Evolutionary conservation across 1,140 invertebrate species (phyloP).

Genomic region (Lepidurus arcticus): DNA sequence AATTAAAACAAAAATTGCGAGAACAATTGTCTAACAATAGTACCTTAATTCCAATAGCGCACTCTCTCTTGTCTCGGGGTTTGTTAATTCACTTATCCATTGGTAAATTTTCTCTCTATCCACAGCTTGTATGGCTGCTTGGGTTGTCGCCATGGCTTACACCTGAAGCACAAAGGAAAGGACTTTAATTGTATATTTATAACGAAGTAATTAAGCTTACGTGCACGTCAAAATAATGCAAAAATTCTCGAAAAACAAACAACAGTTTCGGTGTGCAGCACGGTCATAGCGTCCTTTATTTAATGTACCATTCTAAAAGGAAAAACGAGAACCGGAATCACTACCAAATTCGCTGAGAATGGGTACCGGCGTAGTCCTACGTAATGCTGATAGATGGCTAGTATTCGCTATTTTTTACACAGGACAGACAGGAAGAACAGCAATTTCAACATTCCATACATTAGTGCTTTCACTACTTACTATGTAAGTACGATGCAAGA

Average conservation of each 20-base stretch:
- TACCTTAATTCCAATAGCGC: slow-evolving; percentile 86
- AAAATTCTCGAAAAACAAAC: slow-evolving; percentile 4
- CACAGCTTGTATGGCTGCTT: slow-evolving; percentile 43
- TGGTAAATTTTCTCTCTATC: slow-evolving; percentile 80
- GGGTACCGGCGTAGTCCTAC: no score
- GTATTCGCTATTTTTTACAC: no score
- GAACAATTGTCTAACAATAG: background rate
- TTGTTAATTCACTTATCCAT: slow-evolving; percentile 93
- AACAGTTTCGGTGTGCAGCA: slow-evolving; percentile 17
- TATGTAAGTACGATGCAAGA: no score
- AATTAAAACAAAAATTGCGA: background rate
- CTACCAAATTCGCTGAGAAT: no score
- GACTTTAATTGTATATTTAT: background rate
- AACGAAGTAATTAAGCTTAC: background rate
- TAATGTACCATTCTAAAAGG: background rate
- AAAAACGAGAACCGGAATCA: background rate
- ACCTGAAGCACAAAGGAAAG: background rate
- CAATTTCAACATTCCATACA: no score
- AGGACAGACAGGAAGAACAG: no score
- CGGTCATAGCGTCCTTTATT: slow-evolving; percentile 19
- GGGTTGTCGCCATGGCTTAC: background rate
- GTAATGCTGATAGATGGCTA: no score
- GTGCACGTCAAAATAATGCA: background rate
- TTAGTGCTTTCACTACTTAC: no score
- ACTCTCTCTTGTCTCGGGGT: slow-evolving; percentile 89